These are phyloP conservation scores for Aldrovandia affinis DNA, from an alignment of 2,797 vertebrate species.

Conservation along the genomic window DNA sequence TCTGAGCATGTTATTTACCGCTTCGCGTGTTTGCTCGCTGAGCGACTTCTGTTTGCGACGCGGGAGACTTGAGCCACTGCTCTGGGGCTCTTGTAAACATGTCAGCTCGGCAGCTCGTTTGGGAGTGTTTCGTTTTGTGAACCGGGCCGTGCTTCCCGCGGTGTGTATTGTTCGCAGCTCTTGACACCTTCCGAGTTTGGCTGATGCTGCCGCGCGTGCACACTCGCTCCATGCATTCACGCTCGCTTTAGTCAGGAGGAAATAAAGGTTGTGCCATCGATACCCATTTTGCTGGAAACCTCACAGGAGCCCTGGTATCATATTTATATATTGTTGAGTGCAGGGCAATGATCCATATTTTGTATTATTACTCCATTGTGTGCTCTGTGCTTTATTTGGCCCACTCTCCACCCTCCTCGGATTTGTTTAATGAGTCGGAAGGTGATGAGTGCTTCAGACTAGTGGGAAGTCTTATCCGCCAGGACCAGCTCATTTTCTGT, in stretches of 20 bases:
- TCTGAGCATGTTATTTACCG: not conserved
- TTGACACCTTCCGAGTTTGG: slow-evolving; percentile 63
- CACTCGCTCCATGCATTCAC: slow-evolving; percentile 59
- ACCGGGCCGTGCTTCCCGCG: slow-evolving; percentile 64
- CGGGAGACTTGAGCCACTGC: not conserved
- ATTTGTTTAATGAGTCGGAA: not conserved
- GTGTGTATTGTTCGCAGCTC: slow-evolving; percentile 76
- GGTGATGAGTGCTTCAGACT: not conserved
- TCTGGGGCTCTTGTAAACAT: slow-evolving; percentile 47
- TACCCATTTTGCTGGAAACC: not conserved
- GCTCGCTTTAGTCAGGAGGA: slow-evolving; percentile 49
- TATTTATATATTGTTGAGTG: not conserved
- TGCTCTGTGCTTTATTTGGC: not conserved
- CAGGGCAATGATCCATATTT: not conserved
- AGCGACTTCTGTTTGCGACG: not conserved
- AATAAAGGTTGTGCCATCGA: not conserved
- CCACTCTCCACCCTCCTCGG: not conserved
- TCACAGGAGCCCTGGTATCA: not conserved
- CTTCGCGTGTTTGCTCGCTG: not conserved
- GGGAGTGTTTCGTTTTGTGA: slow-evolving; percentile 58
- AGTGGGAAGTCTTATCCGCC: not conserved
- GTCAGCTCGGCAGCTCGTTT: slow-evolving; percentile 59
- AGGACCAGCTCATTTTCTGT: not conserved
- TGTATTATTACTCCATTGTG: not conserved
- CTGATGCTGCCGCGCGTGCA: slow-evolving; percentile 59